phyloP scores from a whole-genome alignment of 2,888 invertebrate species.

The Dendrolimus pini region DNA sequence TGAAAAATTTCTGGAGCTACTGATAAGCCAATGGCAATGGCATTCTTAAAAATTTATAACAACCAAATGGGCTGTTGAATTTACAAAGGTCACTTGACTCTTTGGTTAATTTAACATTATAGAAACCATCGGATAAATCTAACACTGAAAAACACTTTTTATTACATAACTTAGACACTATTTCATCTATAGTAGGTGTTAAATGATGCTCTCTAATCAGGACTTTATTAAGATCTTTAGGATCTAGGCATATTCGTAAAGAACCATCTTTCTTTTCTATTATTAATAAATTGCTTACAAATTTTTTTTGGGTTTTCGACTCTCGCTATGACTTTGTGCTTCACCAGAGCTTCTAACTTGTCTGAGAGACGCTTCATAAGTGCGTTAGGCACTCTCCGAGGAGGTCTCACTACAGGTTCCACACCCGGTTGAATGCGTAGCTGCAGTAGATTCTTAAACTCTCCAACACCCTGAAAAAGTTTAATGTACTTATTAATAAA shows the following conservation, averaged over 20 bases:
- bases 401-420: not conserved
- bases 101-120: conserved; percentile 13
- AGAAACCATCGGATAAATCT: conserved; percentile 16
- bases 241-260: conserved; percentile 15
- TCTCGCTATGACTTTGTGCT: not conserved
- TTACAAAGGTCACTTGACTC: conserved; percentile 13
- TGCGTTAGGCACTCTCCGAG: not conserved
- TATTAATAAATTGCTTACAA: not conserved
- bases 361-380: not conserved
- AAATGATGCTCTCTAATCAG: conserved; percentile 11
- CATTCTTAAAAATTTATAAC: conserved; percentile 24
- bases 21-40: conserved; percentile 35
- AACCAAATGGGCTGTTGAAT: conserved; percentile 15
- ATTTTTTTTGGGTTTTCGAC: not conserved
- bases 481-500: not conserved
- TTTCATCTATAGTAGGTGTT: conserved; percentile 13
- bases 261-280: not conserved
- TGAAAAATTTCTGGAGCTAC: conserved; percentile 34
- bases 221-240: conserved; percentile 13
- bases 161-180: conserved; percentile 11
- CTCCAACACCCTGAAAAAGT: not conserved
- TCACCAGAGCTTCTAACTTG: not conserved
- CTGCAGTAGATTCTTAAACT: not conserved
- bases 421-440: not conserved
- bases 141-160: conserved; percentile 13